Base-by-base conservation (phyloP, 2,888 invertebrate genomes). In the Pseudoips prasinana region DNA sequence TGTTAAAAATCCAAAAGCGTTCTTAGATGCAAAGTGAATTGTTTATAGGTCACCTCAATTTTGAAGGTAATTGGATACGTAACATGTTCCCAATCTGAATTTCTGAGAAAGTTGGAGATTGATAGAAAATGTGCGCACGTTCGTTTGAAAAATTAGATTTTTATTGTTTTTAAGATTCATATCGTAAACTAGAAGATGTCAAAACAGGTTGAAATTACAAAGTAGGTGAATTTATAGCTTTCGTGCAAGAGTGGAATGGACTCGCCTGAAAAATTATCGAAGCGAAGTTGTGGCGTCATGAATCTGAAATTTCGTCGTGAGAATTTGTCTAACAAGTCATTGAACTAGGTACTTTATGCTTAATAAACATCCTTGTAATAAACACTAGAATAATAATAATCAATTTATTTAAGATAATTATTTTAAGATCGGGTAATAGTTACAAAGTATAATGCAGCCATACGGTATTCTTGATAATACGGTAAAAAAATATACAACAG, bases 1-100 rank as follows among this genome's bases (percentile, higher is more conserved):
- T 36, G 31, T 32, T 42, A 29, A 26, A 29, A 31, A 42, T 33
- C 23, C 30, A 28, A 52, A 42, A 33, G 10, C 23, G 10, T 45
- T 52, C 32, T 41, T 39, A 17, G 32, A 33, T 42, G 17, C 14
- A 23, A 40, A 38, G 28, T 33, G 29, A 39, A 38, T 25, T 36
- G 32, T 62, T 69, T 64, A 41, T 74, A 60, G 76, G 78, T 74
- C 75, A 77, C 75, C 78, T 64, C 59, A 39, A 71, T 78, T 59
- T 62, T 31, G 58, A 62, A 69, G 62, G 76, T 70, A 75, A 77
- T 70, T 50, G 58, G 60, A 74, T 59, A 67, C 39, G 54, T 52
- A 42, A 42, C 31, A 56, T 55, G 66, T 34, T 53, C 58, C 51
- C 52, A 51, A 61, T 67, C 49, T 46, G 31, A 39, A 30, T 32